Conservation (phyloP, 2,797 vertebrate genomes). For the Sebastes hopkinsi region DNA sequence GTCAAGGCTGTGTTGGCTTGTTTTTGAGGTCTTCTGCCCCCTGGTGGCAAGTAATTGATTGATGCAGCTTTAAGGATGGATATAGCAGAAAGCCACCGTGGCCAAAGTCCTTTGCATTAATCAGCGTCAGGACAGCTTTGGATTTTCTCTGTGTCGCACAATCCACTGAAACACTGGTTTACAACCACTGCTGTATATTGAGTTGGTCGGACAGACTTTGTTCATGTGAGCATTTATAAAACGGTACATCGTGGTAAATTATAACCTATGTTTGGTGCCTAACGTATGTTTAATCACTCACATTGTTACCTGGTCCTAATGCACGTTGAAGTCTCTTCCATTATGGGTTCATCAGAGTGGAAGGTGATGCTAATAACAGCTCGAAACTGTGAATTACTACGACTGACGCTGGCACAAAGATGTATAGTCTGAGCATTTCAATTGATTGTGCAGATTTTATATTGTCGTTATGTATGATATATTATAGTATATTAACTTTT, state of each 20-base stretch:
- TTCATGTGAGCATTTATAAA: constrained; percentile 18
- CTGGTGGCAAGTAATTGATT: background rate
- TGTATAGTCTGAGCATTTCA: constrained; percentile 41
- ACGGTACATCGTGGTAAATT: constrained; percentile 12
- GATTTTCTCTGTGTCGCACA: background rate
- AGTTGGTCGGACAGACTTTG: background rate
- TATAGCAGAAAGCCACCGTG: background rate
- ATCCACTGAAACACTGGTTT: background rate
- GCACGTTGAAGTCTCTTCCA: constrained; percentile 32
- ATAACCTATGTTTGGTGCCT: constrained; percentile 43
- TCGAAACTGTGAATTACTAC: constrained; percentile 68
- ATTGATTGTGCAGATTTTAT: constrained; percentile 70
- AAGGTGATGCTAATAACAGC: constrained; percentile 15
- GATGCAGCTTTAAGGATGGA: constrained; percentile 5
- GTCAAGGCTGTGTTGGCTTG: background rate
- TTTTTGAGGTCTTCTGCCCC: background rate
- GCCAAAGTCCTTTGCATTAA: background rate
- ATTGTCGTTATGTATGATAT: constrained; percentile 47
- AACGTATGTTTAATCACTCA: constrained; percentile 12
- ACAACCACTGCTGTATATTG: constrained; percentile 3
- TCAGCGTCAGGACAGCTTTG: background rate
- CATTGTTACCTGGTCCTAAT: constrained; percentile 34
- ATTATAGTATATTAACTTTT: constrained; percentile 48
- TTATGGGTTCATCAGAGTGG: constrained; percentile 15
- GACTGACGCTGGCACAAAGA: constrained; percentile 43